phyloP scores from a whole-genome alignment of 2,113 vertebrate species.

The Saccopteryx bilineata region DNA sequence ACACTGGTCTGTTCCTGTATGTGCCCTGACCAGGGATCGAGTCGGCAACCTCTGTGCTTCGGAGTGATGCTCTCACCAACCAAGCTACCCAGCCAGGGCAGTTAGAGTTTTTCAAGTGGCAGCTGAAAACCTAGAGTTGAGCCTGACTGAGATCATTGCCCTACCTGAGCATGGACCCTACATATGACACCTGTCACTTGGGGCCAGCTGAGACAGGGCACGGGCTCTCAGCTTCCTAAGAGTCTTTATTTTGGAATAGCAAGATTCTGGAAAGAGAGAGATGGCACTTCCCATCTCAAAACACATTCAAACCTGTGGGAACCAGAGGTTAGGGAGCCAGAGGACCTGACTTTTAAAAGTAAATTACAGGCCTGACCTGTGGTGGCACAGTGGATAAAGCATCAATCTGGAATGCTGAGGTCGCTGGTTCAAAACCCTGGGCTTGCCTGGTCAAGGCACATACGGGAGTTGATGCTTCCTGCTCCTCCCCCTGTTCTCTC shows the following conservation, averaged over 20 bases:
- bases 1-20: no score
- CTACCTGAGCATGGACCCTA: not conserved
- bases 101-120: not conserved
- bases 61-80: no score
- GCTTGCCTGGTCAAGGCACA: no score
- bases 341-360: not conserved
- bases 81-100: no score
- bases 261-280: not conserved
- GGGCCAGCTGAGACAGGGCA: not conserved
- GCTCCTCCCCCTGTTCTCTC: no score
- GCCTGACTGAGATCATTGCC: not conserved
- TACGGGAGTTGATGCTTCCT: no score
- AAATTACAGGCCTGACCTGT: no score
- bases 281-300: not conserved
- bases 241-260: not conserved
- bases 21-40: no score
- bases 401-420: no score
- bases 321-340: not conserved
- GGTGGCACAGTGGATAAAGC: no score
- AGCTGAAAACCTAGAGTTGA: not conserved
- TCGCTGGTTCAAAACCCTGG: no score
- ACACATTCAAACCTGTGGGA: not conserved
- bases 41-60: no score
- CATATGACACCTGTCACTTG: not conserved
- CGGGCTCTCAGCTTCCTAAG: not conserved